Base-by-base conservation (phyloP, 1,140 invertebrate genomes). In the Acromyrmex echinatior region DNA sequence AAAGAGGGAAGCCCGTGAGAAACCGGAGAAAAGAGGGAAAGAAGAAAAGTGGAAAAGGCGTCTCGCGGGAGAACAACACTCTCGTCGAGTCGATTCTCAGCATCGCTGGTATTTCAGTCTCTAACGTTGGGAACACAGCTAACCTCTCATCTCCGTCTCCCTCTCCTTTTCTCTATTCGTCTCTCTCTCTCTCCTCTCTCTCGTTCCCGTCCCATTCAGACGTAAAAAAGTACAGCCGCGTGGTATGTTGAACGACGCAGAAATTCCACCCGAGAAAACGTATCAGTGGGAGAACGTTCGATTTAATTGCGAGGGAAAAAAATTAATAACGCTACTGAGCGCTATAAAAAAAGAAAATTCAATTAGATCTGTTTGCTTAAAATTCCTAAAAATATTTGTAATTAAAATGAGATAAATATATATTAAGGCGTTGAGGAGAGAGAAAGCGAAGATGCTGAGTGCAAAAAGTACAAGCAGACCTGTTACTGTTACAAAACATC, bases 31-130 rank as follows among this genome's bases (percentile, higher is more conserved):
- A 60, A 74, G 21, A 76, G 73, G 49, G 53, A 53, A 53, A 18
- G 73, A 63, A 53, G 49, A 81, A 90, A 89, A 88, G 65, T 65
- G 68, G 65, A 81, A 88, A 88, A 87, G 82, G 63, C 28, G 62
- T 63, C 51, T 68, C 45, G 70, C 25, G 51, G 9, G 58, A 88
- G 70, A 73, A 65, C 49, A 21, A 16, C 35, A 85, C 16, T 90
- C 79, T 85, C 18, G 73, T 25, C 68, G 80, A 56, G 53, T n/a
- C 77, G 79, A 73, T 84, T 74, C 66, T 82, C 73, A n/a, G 66
- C 79, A 85, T 53, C 49, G 76, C 53, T 91, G 76, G 77, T 91
- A 91, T 91, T 91, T 91, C 90, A 91, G 87, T 91, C 66, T 71
- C 87, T 85, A 89, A 91, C 87, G 82, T 90, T 62, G 53, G 25